A percentile compares a stretch with the other conserved stretches of the same genome.
These are phyloP conservation scores for Tanaodytes sp. DNA, from an alignment of 2,888 invertebrate genomes.

Conservation along the genomic window DNA sequence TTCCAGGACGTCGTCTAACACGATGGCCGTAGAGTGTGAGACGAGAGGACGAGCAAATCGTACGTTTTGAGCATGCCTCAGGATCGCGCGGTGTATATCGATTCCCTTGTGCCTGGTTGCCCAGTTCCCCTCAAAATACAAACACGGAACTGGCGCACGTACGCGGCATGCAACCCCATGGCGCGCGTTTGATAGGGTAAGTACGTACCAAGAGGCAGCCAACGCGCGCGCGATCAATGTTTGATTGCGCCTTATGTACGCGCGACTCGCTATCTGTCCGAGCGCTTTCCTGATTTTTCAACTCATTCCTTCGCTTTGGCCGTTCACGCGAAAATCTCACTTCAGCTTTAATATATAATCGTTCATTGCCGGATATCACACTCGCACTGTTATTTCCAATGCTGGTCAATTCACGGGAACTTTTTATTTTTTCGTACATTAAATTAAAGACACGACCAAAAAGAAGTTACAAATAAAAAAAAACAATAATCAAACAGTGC, in stretches of 20 bases:
- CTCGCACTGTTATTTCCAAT: not conserved
- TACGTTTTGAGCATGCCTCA: conserved; percentile 61
- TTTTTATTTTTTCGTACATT: no score
- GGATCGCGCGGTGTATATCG: conserved; percentile 66
- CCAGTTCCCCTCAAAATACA: conserved; percentile 65
- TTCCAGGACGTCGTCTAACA: conserved; percentile 46
- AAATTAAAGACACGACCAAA: no score
- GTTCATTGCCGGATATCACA: no score
- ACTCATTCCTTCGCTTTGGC: conserved; percentile 15
- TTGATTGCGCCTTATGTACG: conserved; percentile 57
- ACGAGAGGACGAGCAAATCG: conserved; percentile 38
- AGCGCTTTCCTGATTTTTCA: conserved; percentile 41
- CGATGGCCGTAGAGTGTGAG: conserved; percentile 34
- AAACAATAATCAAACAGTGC: no score
- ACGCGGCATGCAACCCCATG: conserved; percentile 64
- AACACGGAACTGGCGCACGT: conserved; percentile 64
- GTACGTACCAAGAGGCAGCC: conserved; percentile 60
- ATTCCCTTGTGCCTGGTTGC: conserved; percentile 61
- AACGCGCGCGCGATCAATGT: conserved; percentile 56
- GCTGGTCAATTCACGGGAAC: no score
- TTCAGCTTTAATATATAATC: conserved; percentile 15
- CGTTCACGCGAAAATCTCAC: conserved; percentile 34
- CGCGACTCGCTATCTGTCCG: conserved; percentile 54
- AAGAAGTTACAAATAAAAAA: no score
- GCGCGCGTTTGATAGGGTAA: conserved; percentile 66